These are phyloP conservation scores for Taphrorychus bicolor DNA, from an alignment of 2,888 invertebrate genomes.

Conservation along the genomic window DNA sequence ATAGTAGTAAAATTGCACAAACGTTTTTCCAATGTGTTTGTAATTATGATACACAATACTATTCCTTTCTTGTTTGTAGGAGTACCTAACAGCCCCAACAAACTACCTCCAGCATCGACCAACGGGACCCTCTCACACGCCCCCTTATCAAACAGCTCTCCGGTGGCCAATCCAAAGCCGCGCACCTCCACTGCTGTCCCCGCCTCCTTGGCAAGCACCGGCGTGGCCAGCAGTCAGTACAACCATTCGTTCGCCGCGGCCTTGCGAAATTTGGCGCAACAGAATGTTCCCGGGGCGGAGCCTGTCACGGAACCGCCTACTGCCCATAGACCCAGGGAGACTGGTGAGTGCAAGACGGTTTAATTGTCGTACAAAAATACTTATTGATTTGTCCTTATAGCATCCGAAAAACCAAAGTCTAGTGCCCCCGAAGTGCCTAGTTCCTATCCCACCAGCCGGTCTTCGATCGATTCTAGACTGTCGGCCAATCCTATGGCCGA, in stretches of 20 bases:
- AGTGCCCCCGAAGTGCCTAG: constrained; percentile 49
- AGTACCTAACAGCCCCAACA: constrained; percentile 39
- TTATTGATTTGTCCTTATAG: background rate
- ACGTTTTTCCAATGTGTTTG: no score
- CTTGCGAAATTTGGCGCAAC: constrained; percentile 88
- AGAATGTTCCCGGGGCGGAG: constrained; percentile 71
- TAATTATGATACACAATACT: no score
- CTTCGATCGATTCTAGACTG: constrained; percentile 46
- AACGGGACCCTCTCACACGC: constrained; percentile 22
- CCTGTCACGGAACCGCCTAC: constrained; percentile 22
- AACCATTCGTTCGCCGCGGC: constrained; percentile 86
- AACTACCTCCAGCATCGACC: constrained; percentile 37
- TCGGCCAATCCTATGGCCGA: constrained; percentile 50
- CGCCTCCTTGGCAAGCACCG: constrained; percentile 54
- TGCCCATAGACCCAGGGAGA: constrained; percentile 49
- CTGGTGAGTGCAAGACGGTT: constrained; percentile 44
- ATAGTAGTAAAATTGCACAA: no score
- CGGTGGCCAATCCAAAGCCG: constrained; percentile 47
- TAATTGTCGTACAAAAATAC: background rate
- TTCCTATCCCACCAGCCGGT: constrained; percentile 45
- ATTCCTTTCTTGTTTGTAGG: constrained; percentile 27
- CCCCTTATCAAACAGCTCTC: constrained; percentile 6
- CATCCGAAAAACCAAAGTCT: constrained; percentile 52
- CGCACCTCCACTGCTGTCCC: no score
- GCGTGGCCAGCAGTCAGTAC: constrained; percentile 61